phyloP scores from a whole-genome alignment of 2,113 vertebrate genomes.

The Aegotheles bennettii region DNA sequence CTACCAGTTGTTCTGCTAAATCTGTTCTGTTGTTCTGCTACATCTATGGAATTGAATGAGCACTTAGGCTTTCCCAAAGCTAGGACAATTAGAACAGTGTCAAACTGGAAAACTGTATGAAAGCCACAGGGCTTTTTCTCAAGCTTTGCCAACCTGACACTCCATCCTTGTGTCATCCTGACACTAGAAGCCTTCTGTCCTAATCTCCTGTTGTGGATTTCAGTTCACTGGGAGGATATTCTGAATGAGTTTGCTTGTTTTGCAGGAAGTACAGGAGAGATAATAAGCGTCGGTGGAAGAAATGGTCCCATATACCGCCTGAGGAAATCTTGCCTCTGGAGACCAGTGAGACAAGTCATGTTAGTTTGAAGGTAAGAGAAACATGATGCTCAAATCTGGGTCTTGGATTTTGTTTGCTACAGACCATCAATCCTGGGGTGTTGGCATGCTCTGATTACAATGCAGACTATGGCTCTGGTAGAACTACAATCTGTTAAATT shows the following conservation, averaged over 20 bases:
- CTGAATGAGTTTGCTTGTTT: not conserved
- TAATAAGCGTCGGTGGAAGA: slow-evolving; percentile 80
- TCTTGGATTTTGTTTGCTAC: not conserved
- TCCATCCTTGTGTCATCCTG: not conserved
- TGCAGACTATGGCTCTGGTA: not conserved
- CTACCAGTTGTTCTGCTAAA: not conserved
- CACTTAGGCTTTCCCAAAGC: not conserved
- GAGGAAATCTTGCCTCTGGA: slow-evolving; percentile 86
- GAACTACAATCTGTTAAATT: not conserved
- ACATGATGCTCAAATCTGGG: not conserved
- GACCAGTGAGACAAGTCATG: slow-evolving; percentile 77
- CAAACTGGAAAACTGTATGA: not conserved
- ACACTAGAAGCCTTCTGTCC: not conserved
- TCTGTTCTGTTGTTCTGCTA: not conserved
- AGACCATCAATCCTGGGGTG: not conserved
- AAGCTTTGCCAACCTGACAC: not conserved
- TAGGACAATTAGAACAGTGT: not conserved
- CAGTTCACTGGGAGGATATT: not conserved
- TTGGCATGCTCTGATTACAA: not conserved
- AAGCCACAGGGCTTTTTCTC: not conserved
- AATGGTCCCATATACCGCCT: slow-evolving; percentile 89
- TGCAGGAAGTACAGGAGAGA: slow-evolving; percentile 87
- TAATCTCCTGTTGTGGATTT: not conserved
- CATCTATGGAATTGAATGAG: not conserved
- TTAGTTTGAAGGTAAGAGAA: slow-evolving; percentile 86